Evolutionary conservation across 2,888 invertebrate genomes (phyloP).

Genomic region (Aleiodes leptofemur): DNA sequence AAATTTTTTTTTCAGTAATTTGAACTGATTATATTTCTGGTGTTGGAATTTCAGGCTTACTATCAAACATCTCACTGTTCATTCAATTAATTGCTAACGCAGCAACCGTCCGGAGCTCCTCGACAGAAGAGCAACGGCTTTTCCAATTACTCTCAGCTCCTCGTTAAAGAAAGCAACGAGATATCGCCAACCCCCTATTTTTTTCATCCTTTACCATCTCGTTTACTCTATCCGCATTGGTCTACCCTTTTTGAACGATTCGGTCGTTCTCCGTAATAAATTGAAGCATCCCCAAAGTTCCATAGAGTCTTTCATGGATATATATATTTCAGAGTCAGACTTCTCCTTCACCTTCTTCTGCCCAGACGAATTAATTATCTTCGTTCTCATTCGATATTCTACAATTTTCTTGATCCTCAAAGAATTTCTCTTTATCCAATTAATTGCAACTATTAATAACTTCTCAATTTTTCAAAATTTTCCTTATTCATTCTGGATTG

Average conservation of each 20-base stretch:
- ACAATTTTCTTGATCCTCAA: too few relatives aligned
- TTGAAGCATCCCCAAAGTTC: not conserved
- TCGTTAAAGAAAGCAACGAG: slow-evolving; percentile 9
- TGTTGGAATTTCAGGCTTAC: too few relatives aligned
- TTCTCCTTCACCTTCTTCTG: too few relatives aligned
- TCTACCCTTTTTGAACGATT: not conserved
- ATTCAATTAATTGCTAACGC: slow-evolving; percentile 4
- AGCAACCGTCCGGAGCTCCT: not conserved
- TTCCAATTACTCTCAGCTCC: not conserved
- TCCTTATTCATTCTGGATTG: too few relatives aligned
- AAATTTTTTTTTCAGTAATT: too few relatives aligned
- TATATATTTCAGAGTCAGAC: not conserved
- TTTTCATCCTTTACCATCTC: not conserved
- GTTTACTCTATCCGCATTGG: not conserved
- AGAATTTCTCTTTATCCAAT: too few relatives aligned
- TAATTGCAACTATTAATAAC: too few relatives aligned
- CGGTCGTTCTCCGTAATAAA: not conserved
- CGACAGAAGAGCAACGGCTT: not conserved
- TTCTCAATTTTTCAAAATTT: too few relatives aligned
- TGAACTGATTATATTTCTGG: too few relatives aligned
- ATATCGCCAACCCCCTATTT: not conserved
- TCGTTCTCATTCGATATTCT: too few relatives aligned
- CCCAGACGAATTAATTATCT: too few relatives aligned
- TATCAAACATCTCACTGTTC: not conserved
- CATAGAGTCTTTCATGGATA: slow-evolving; percentile 2